These are phyloP conservation scores for Drosophila arawakana DNA, from an alignment of 1,140 invertebrate genomes.

Conservation along the genomic window DNA sequence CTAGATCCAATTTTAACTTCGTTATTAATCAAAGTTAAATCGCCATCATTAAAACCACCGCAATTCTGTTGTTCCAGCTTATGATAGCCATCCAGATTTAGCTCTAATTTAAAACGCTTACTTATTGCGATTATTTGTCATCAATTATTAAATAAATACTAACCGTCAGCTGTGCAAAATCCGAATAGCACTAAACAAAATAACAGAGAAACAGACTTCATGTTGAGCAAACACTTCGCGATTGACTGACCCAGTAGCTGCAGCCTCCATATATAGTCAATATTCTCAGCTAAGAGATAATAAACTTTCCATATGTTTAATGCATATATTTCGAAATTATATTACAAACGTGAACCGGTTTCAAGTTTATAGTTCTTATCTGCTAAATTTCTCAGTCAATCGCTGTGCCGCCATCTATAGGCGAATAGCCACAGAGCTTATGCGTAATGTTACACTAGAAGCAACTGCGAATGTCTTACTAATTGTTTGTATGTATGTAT, in stretches of 20 bases:
- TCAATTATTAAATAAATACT: background rate
- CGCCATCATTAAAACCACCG: background rate
- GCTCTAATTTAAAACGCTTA: background rate
- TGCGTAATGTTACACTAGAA: too few species aligned
- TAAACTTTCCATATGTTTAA: background rate
- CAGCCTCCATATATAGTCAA: slow-evolving; percentile 2
- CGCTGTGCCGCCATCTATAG: background rate
- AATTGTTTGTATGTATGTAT: too few species aligned
- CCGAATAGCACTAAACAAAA: background rate
- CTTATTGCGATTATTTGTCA: background rate
- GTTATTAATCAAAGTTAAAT: background rate
- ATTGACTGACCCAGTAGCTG: background rate
- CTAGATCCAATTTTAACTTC: slow-evolving; percentile 2
- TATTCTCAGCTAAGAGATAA: background rate
- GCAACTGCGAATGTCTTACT: too few species aligned
- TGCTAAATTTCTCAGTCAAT: too few species aligned
- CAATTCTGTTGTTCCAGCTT: slow-evolving; percentile 12
- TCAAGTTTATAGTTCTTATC: too few species aligned
- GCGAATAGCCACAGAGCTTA: background rate
- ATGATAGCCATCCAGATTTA: background rate
- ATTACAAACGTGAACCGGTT: background rate
- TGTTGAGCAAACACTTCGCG: slow-evolving; percentile 3
- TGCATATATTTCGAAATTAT: background rate
- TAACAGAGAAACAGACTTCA: background rate
- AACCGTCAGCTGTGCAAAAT: background rate